A percentile compares a stretch with the other conserved stretches of the same genome.
phyloP scores from a whole-genome alignment of 2,888 invertebrate genomes.

The Cephus pygmeus region DNA sequence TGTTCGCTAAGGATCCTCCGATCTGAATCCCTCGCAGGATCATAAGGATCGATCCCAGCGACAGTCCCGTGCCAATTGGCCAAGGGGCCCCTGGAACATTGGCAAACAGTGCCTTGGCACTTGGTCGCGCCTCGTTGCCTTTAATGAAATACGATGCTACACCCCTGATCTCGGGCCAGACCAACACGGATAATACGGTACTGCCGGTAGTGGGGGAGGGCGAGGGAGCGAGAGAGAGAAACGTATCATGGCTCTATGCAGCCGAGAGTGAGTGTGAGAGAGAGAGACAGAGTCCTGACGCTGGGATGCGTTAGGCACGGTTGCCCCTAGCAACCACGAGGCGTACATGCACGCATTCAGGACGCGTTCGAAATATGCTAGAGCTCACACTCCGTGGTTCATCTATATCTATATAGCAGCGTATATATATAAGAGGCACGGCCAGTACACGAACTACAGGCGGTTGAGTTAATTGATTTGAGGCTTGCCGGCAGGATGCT shows the following conservation, averaged over 20 bases:
- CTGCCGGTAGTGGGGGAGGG: constrained; percentile 11
- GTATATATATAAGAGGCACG: constrained; percentile 25
- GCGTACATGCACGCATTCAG: constrained; percentile 33
- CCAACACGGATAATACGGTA: neutral
- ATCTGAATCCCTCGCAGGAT: neutral
- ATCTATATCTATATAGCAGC: constrained; percentile 5
- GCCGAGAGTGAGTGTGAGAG: constrained; percentile 11
- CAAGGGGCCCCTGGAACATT: neutral
- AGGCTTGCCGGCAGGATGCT: constrained; percentile 46
- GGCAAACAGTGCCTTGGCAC: constrained; percentile 20
- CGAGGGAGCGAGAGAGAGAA: constrained; percentile 14
- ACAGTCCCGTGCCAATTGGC: neutral
- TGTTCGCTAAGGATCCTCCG: neutral
- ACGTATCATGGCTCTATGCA: constrained; percentile 12
- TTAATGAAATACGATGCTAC: constrained; percentile 42
- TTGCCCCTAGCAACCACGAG: constrained; percentile 61
- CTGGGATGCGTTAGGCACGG: constrained; percentile 48
- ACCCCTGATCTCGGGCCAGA: constrained; percentile 35
- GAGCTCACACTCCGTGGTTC: neutral
- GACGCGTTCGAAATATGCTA: constrained; percentile 33
- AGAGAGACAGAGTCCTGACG: constrained; percentile 26
- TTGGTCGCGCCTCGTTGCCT: constrained; percentile 39
- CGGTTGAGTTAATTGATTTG: constrained; percentile 57
- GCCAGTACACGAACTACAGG: neutral
- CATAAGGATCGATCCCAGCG: neutral